Evolutionary conservation across 2,113 vertebrate species (phyloP).

Genomic region (Pelusios castaneus): DNA sequence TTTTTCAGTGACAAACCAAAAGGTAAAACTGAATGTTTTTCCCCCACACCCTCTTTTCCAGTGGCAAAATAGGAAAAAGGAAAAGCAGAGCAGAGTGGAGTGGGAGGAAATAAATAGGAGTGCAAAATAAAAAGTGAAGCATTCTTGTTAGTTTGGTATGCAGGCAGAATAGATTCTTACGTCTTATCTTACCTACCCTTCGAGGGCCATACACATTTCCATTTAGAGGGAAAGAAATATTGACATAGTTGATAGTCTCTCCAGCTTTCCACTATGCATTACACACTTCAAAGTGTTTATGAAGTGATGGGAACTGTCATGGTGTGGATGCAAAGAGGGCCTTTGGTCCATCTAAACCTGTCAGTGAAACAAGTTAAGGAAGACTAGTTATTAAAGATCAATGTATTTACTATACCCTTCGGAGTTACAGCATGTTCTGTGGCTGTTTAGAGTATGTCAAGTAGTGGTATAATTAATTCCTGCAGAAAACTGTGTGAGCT

Average conservation of each 20-base stretch:
- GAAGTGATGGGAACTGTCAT: slow-evolving; percentile 70
- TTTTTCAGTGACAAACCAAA: neutral
- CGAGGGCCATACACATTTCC: slow-evolving; percentile 71
- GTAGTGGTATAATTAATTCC: slow-evolving; percentile 61
- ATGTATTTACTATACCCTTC: slow-evolving; percentile 73
- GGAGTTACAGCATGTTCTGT: slow-evolving; percentile 50
- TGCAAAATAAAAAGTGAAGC: neutral
- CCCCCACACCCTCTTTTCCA: neutral
- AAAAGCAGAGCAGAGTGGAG: neutral
- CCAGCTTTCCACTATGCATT: slow-evolving; percentile 65
- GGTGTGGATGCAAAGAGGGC: slow-evolving; percentile 68
- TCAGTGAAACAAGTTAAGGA: slow-evolving; percentile 68
- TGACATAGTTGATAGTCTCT: slow-evolving; percentile 70
- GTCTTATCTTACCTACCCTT: slow-evolving; percentile 59
- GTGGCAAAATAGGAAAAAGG: neutral
- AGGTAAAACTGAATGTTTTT: neutral
- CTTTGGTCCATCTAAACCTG: slow-evolving; percentile 73
- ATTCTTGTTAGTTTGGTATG: too few species aligned
- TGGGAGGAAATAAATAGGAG: slow-evolving; percentile 8
- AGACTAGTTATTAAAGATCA: slow-evolving; percentile 71
- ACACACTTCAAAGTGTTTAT: slow-evolving; percentile 76
- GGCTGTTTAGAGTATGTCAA: slow-evolving; percentile 68
- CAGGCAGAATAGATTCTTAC: slow-evolving; percentile 61
- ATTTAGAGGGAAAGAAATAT: slow-evolving; percentile 73
- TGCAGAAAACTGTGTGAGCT: slow-evolving; percentile 43